Evolutionary conservation across 2,797 vertebrate genomes (phyloP).

Genomic region (Bradypodion ventrale): DNA sequence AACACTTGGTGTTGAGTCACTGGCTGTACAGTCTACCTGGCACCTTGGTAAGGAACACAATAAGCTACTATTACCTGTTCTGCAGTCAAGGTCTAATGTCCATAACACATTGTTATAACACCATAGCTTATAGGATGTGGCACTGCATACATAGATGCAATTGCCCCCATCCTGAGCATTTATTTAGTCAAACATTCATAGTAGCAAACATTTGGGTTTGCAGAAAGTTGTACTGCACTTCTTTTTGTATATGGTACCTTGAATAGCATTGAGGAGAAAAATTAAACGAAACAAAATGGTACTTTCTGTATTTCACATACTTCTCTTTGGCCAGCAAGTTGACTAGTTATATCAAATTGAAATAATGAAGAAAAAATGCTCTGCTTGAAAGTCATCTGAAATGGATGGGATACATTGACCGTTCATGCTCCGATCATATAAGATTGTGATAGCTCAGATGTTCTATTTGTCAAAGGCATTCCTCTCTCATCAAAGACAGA

Average conservation of each 20-base stretch:
- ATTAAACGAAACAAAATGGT: neutral
- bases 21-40: no score
- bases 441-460: neutral
- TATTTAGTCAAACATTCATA: neutral
- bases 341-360: neutral
- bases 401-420: slow-evolving; percentile 22
- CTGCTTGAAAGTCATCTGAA: slow-evolving; percentile 16
- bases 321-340: neutral
- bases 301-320: neutral
- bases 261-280: neutral
- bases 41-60: neutral
- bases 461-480: slow-evolving; percentile 38
- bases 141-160: neutral
- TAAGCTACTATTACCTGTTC: neutral
- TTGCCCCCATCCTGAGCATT: neutral
- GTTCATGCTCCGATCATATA: slow-evolving; percentile 2
- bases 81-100: neutral
- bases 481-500: neutral
- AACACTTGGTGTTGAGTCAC: no score
- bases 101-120: neutral
- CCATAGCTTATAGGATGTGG: neutral
- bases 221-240: neutral
- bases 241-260: neutral
- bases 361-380: slow-evolving; percentile 35
- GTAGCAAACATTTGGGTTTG: neutral